Evolutionary conservation across 1,140 invertebrate genomes (phyloP).

Genomic region (Lamellibrachia luymesi): DNA sequence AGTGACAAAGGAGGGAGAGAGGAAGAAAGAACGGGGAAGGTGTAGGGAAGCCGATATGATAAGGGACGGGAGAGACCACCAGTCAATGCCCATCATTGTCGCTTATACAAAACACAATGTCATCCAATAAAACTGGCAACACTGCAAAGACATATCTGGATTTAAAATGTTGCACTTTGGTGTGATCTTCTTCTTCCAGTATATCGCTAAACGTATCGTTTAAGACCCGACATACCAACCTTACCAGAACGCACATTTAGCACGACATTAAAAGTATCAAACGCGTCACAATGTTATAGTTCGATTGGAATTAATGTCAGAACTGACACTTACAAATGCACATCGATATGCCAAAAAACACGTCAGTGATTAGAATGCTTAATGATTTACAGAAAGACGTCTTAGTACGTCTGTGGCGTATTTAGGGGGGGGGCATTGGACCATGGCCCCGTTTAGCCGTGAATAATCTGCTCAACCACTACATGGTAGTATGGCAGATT

Average conservation of each 20-base stretch:
- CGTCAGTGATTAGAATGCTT: not conserved
- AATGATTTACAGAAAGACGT: not conserved
- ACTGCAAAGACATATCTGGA: too few relatives aligned
- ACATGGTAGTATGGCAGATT: too few relatives aligned
- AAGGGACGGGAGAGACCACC: not conserved
- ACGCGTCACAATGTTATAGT: not conserved
- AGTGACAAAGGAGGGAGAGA: not conserved
- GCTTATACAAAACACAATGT: not conserved
- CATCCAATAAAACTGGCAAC: too few relatives aligned
- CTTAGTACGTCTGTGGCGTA: not conserved
- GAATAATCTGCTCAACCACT: too few relatives aligned
- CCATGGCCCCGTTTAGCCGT: too few relatives aligned
- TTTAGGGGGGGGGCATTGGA: not conserved
- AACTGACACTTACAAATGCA: not conserved
- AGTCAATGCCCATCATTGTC: not conserved
- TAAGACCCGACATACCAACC: not conserved
- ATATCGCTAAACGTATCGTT: not conserved
- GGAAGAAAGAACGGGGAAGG: not conserved
- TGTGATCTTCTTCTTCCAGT: not conserved
- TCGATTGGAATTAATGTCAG: not conserved
- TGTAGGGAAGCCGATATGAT: not conserved
- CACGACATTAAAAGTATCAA: not conserved
- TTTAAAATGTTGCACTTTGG: too few relatives aligned
- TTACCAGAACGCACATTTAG: not conserved
- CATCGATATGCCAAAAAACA: not conserved